A percentile compares a stretch with the other conserved stretches of the same genome.
Evolutionary conservation across 1,140 invertebrate genomes (phyloP).

Genomic region (Lineus longissimus): DNA sequence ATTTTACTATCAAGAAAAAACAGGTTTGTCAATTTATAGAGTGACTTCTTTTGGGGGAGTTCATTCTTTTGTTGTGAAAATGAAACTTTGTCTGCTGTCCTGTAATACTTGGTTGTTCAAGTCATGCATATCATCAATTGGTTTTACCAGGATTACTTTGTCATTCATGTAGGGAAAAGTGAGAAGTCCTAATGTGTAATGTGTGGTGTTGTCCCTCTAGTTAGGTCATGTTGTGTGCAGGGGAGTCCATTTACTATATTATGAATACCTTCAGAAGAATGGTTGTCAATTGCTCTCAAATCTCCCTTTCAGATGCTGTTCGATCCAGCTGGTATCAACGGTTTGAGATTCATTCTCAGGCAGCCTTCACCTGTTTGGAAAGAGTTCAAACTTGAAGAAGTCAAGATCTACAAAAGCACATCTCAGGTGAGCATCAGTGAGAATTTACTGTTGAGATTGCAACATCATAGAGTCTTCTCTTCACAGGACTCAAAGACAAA

Average conservation of each 20-base stretch:
- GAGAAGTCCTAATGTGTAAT: too few relatives aligned
- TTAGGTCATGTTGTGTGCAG: too few relatives aligned
- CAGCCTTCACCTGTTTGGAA: conserved; percentile 60
- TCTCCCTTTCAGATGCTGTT: conserved; percentile 33
- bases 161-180: too few relatives aligned
- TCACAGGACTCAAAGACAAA: too few relatives aligned
- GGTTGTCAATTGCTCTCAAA: background rate
- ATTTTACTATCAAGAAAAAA: conserved; percentile 52
- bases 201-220: too few relatives aligned
- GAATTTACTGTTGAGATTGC: background rate
- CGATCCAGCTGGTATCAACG: conserved; percentile 37
- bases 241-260: too few relatives aligned
- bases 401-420: conserved; percentile 49
- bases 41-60: too few relatives aligned
- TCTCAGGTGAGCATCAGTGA: background rate
- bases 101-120: too few relatives aligned
- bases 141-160: too few relatives aligned
- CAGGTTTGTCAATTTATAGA: conserved; percentile 48
- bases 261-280: too few relatives aligned
- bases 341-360: conserved; percentile 55
- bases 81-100: too few relatives aligned
- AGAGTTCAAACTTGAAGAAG: conserved; percentile 57
- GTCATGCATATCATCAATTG: too few relatives aligned
- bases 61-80: background rate
- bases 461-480: background rate